Conservation (phyloP, 1,140 invertebrate genomes). For the Drosophila pachea region DNA sequence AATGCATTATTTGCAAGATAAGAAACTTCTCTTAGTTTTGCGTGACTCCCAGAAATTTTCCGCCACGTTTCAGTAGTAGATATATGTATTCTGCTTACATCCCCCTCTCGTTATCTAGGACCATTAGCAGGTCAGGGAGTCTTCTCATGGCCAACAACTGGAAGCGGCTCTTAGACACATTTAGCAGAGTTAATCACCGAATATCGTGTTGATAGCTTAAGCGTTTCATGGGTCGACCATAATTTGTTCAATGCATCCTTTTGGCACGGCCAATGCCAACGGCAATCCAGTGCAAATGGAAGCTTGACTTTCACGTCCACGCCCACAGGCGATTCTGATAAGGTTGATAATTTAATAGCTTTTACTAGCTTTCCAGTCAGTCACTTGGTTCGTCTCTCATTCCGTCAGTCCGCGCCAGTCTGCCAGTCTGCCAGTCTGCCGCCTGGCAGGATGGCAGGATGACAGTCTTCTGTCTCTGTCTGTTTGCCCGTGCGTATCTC, state of each 20-base stretch:
- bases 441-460: neutral
- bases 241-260: slow-evolving; percentile 54
- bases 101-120: neutral
- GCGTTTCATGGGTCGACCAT: slow-evolving; percentile 65
- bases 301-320: neutral
- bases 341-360: slow-evolving; percentile 73
- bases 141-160: slow-evolving; percentile 29
- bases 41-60: too few relatives aligned
- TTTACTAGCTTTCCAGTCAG: slow-evolving; percentile 24
- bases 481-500: slow-evolving; percentile 40
- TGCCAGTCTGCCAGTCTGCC: slow-evolving; percentile 25
- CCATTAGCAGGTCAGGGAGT: slow-evolving; percentile 61
- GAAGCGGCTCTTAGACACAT: slow-evolving; percentile 38
- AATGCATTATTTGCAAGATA: too few relatives aligned
- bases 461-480: slow-evolving; percentile 1
- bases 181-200: slow-evolving; percentile 74
- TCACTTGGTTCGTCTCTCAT: slow-evolving; percentile 29
- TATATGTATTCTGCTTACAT: too few relatives aligned
- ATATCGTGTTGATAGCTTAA: slow-evolving; percentile 76
- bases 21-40: too few relatives aligned
- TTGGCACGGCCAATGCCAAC: slow-evolving; percentile 41
- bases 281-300: slow-evolving; percentile 11
- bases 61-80: too few relatives aligned
- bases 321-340: slow-evolving; percentile 58
- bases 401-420: slow-evolving; percentile 32